These are phyloP conservation scores for Mesorhabditis spiculigera DNA, from an alignment of 2,888 invertebrate genomes.

Conservation along the genomic window DNA sequence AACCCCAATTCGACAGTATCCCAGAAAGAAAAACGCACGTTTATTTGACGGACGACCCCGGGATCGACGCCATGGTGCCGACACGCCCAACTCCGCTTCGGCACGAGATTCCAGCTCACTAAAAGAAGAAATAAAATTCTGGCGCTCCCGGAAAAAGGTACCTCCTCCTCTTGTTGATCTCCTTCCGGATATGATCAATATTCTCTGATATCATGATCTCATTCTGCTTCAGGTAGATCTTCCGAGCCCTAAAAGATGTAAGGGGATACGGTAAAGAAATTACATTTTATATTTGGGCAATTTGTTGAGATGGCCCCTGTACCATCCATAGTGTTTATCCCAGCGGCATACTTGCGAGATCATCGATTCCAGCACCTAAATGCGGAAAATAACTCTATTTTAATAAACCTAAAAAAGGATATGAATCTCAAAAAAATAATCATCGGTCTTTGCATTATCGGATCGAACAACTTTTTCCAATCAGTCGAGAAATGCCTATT, in stretches of 20 bases:
- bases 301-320: constrained; percentile 25
- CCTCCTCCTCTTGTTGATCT: constrained; percentile 35
- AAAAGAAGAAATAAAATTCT: background rate
- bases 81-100: constrained; percentile 30
- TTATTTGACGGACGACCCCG: constrained; percentile 20
- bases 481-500: too few relatives aligned
- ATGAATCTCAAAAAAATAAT: too few relatives aligned
- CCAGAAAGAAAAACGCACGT: background rate
- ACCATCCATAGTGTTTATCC: constrained; percentile 43
- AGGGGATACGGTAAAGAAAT: background rate
- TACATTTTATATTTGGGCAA: constrained; percentile 17
- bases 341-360: constrained; percentile 38
- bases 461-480: too few relatives aligned
- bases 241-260: constrained; percentile 10
- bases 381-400: too few relatives aligned
- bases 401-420: too few relatives aligned
- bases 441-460: too few relatives aligned
- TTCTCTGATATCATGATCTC: constrained; percentile 32
- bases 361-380: constrained; percentile 32
- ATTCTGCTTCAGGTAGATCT: constrained; percentile 18
- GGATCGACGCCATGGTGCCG: constrained; percentile 38
- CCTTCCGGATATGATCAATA: constrained; percentile 34
- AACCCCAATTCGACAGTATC: background rate
- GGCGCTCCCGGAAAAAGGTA: background rate
- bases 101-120: constrained; percentile 31